Evolutionary conservation across 1,140 invertebrate genomes (phyloP).

Genomic region (Carposina sasakii): DNA sequence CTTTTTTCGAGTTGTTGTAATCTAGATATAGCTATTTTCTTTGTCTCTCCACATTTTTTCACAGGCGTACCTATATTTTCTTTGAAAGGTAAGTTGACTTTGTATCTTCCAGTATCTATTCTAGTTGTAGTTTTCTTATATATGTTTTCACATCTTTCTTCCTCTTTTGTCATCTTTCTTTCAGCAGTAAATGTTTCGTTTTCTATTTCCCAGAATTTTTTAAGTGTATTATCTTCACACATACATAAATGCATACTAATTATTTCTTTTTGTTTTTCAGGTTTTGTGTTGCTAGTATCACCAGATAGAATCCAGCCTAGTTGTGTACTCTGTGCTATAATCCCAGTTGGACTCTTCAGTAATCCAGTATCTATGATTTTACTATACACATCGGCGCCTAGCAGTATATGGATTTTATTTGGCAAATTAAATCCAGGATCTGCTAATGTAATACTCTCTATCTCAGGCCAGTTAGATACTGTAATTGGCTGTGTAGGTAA

Average conservation of each 20-base stretch:
- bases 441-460: slow-evolving; percentile 14
- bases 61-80: neutral
- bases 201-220: neutral
- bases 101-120: neutral
- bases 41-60: slow-evolving; percentile 11
- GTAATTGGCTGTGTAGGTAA: too few species aligned
- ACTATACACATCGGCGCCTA: slow-evolving; percentile 19
- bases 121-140: neutral
- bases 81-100: neutral
- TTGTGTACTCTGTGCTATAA: too few species aligned
- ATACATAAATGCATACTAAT: neutral
- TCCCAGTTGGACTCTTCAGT: slow-evolving; percentile 23
- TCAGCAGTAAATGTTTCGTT: neutral
- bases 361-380: slow-evolving; percentile 20
- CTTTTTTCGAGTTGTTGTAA: slow-evolving; percentile 18
- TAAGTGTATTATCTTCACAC: neutral
- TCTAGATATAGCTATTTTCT: slow-evolving; percentile 13
- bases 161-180: neutral
- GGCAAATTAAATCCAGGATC: slow-evolving; percentile 14
- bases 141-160: neutral
- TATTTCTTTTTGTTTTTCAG: too few species aligned
- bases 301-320: too few species aligned
- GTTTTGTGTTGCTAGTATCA: too few species aligned
- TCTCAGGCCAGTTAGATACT: too few species aligned
- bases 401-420: slow-evolving; percentile 19